Percentiles rank a stretch among this genome's conserved stretches.
These are phyloP conservation scores for Dolichoris vasculosae DNA, from an alignment of 1,140 invertebrate species.

Conservation along the genomic window DNA sequence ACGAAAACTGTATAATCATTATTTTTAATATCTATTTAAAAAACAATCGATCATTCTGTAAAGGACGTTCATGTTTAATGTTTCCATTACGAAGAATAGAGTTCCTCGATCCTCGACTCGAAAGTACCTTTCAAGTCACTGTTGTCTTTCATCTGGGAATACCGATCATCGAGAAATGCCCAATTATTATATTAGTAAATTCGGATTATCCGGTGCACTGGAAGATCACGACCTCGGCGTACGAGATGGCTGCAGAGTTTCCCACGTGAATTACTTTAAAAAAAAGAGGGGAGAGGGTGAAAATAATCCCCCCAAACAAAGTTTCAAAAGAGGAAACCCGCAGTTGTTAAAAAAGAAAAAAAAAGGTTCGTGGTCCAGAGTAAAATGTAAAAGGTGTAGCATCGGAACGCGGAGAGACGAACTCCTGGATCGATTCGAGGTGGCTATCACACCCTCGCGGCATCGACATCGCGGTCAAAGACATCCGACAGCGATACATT, in stretches of 20 bases:
- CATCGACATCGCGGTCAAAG: neutral
- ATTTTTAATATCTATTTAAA: constrained; percentile 24
- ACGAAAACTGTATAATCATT: constrained; percentile 1
- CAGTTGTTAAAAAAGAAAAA: neutral
- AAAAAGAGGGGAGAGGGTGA: neutral
- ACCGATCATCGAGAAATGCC: neutral
- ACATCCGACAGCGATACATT: neutral
- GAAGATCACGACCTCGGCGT: neutral
- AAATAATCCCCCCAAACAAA: neutral
- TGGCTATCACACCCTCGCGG: constrained; percentile 50
- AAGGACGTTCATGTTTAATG: neutral
- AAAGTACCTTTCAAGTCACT: neutral
- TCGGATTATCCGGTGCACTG: neutral
- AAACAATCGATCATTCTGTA: constrained; percentile 7
- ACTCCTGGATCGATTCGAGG: constrained; percentile 46
- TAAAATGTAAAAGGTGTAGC: constrained; percentile 55
- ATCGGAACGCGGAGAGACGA: neutral
- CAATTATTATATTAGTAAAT: constrained; percentile 3
- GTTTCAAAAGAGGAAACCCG: neutral
- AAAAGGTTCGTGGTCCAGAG: constrained; percentile 52
- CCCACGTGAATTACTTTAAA: constrained; percentile 8
- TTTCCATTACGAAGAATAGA: constrained; percentile 1
- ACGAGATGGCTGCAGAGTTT: neutral
- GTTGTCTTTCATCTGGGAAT: constrained; percentile 14
- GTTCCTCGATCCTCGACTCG: neutral